phyloP scores from a whole-genome alignment of 1,140 invertebrate genomes.

The Ladona fulva region DNA sequence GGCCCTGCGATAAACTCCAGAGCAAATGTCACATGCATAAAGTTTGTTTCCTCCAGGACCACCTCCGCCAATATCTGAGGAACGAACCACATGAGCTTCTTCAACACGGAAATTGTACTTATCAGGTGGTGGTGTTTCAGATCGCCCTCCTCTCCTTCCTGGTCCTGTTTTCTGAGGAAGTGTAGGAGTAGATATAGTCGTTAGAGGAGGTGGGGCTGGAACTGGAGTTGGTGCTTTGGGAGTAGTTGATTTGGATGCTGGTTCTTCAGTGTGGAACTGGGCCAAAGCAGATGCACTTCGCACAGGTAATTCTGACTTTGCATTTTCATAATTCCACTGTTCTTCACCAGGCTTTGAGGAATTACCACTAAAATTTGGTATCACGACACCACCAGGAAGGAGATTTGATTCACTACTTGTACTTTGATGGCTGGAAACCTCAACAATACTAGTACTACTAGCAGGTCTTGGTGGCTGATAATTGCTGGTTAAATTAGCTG shows the following conservation, averaged over 20 bases:
- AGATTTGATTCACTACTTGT: neutral
- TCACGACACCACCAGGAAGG: neutral
- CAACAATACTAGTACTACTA: neutral
- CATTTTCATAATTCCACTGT: neutral
- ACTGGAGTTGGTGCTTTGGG: neutral
- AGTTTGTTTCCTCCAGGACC: slow-evolving; percentile 20
- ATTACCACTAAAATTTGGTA: neutral
- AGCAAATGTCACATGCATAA: slow-evolving; percentile 46
- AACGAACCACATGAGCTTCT: neutral
- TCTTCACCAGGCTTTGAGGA: neutral
- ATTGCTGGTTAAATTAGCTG: neutral
- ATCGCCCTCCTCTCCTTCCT: neutral
- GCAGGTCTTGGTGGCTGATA: neutral
- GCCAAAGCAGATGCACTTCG: neutral
- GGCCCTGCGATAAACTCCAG: slow-evolving; percentile 39
- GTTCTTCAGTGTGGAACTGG: neutral
- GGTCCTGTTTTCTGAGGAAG: neutral
- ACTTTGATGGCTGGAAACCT: neutral
- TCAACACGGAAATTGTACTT: slow-evolving; percentile 7
- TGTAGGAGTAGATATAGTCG: neutral
- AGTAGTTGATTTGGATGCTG: neutral
- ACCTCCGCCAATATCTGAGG: neutral
- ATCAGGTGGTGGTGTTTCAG: neutral
- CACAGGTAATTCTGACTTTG: neutral
- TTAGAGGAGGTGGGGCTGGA: neutral